These are phyloP conservation scores for Brachyptera risi DNA, from an alignment of 2,888 invertebrate genomes.

Conservation along the genomic window DNA sequence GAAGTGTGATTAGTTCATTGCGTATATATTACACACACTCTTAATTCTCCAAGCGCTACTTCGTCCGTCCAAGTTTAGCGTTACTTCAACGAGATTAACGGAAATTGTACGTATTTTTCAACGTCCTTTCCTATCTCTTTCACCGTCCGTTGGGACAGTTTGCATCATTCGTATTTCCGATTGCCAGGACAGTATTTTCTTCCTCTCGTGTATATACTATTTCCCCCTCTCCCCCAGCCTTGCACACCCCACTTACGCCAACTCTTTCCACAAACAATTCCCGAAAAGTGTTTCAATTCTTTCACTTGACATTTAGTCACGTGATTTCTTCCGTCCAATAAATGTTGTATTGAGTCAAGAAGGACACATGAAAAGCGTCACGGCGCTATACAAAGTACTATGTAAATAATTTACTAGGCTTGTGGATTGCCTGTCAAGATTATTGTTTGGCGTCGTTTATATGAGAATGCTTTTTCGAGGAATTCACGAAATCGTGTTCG, in stretches of 20 bases:
- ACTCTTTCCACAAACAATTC: neutral
- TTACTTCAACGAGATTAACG: conserved; percentile 3
- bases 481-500: no score
- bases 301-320: neutral
- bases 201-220: no score
- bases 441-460: no score
- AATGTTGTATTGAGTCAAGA: conserved; percentile 2
- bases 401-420: no score
- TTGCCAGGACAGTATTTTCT: neutral
- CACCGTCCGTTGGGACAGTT: neutral
- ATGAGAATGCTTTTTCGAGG: no score
- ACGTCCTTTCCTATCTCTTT: neutral
- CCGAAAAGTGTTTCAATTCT: neutral
- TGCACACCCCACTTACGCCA: neutral
- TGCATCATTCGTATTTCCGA: neutral
- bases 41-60: neutral
- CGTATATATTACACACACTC: no score
- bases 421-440: no score
- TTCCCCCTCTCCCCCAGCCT: neutral
- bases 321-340: conserved; percentile 13
- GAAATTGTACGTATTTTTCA: conserved; percentile 13
- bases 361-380: neutral
- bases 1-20: neutral
- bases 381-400: no score
- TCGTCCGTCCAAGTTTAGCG: neutral